Evolutionary conservation across 2,888 invertebrate genomes (phyloP).

Genomic region (Spodoptera exigua): DNA sequence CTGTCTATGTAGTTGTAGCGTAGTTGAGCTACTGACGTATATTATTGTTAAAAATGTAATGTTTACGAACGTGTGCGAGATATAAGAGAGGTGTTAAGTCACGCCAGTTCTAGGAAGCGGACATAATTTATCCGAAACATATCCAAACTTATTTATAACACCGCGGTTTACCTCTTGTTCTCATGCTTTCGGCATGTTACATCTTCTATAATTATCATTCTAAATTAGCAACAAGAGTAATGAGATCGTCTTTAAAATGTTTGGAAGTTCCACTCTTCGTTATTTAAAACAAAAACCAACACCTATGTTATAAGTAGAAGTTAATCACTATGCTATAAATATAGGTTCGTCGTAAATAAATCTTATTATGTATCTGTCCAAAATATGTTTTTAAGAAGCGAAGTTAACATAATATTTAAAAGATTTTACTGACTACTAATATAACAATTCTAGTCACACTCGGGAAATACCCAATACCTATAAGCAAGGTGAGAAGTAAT

Average conservation of each 20-base stretch:
- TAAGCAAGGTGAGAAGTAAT: too few relatives aligned
- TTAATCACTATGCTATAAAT: too few relatives aligned
- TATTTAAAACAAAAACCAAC: too few relatives aligned
- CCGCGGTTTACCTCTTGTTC: constrained; percentile 29
- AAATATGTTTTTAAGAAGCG: too few relatives aligned
- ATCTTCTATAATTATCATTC: constrained; percentile 29
- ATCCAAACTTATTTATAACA: constrained; percentile 40
- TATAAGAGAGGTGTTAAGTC: constrained; percentile 50
- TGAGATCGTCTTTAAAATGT: background rate
- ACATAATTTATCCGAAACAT: constrained; percentile 48
- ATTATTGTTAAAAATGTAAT: constrained; percentile 51
- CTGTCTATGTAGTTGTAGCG: constrained; percentile 32
- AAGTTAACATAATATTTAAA: too few relatives aligned
- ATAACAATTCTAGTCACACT: too few relatives aligned
- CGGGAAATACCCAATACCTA: too few relatives aligned
- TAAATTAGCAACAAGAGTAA: constrained; percentile 15
- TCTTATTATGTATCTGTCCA: too few relatives aligned
- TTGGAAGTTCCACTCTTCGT: too few relatives aligned
- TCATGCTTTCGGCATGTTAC: constrained; percentile 30
- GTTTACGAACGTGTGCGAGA: constrained; percentile 51
- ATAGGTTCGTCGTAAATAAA: too few relatives aligned
- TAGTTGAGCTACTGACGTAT: constrained; percentile 38
- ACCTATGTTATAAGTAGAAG: too few relatives aligned
- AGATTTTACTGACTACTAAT: too few relatives aligned
- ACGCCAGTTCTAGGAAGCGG: constrained; percentile 58